Conservation (phyloP, 2,888 invertebrate species). For the Diaperis boleti region DNA sequence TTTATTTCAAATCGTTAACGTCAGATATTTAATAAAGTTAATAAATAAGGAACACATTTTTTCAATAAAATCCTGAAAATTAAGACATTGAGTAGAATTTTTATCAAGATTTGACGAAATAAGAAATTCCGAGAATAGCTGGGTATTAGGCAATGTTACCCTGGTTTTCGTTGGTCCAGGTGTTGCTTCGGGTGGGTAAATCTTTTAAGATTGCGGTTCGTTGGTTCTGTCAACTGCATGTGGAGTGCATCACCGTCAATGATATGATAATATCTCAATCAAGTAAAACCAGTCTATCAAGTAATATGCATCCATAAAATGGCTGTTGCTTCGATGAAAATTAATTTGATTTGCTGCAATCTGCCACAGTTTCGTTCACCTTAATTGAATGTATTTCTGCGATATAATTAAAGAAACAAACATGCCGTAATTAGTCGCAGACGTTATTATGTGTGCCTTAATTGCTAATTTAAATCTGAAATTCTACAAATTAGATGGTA, state of each 20-base stretch:
- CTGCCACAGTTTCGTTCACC: conserved; percentile 1
- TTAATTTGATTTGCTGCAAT: conserved; percentile 49
- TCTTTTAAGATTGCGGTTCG: conserved; percentile 44
- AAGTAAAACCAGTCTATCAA: conserved; percentile 54
- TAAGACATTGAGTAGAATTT: not conserved
- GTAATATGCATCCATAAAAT: conserved; percentile 49
- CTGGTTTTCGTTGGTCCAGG: conserved; percentile 10
- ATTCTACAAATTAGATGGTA: conserved; percentile 23
- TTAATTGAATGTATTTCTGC: conserved; percentile 27
- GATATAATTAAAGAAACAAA: conserved; percentile 30
- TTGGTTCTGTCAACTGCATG: conserved; percentile 46
- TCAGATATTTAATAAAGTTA: conserved; percentile 10
- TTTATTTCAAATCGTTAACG: not conserved
- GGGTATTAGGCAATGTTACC: too few relatives aligned
- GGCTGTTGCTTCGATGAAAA: conserved; percentile 44
- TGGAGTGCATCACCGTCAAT: conserved; percentile 52
- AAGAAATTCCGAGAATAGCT: conserved; percentile 13
- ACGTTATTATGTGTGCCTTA: conserved; percentile 24
- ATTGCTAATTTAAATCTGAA: conserved; percentile 30
- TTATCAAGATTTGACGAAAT: conserved; percentile 3
- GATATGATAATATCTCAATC: conserved; percentile 57
- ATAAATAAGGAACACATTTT: conserved; percentile 7
- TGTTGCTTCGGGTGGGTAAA: conserved; percentile 21
- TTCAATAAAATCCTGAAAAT: not conserved
- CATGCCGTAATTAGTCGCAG: conserved; percentile 20